Evolutionary conservation across 2,888 invertebrate genomes (phyloP).

Genomic region (Beris morrisii): DNA sequence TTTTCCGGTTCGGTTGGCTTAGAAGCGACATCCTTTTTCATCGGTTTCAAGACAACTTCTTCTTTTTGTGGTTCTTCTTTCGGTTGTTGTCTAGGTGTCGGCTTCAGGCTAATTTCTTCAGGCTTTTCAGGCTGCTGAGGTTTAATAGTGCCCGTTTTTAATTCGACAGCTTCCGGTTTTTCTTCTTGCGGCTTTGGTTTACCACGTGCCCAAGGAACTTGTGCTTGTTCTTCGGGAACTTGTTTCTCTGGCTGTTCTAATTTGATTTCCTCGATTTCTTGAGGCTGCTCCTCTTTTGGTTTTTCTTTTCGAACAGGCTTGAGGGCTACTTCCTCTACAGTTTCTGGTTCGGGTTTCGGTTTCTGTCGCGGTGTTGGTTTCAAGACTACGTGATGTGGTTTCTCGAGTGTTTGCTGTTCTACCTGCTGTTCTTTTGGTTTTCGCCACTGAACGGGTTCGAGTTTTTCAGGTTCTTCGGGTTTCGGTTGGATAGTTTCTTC

Average conservation of each 20-base stretch:
- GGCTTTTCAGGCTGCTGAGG: conserved; percentile 13
- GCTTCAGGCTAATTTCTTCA: conserved; percentile 6
- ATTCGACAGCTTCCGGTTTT: conserved; percentile 27
- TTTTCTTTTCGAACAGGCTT: conserved; percentile 42
- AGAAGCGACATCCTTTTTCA: conserved; percentile 40
- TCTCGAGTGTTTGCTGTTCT: conserved; percentile 40
- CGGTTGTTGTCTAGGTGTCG: neutral
- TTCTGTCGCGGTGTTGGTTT: conserved; percentile 42
- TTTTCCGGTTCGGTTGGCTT: conserved; percentile 10
- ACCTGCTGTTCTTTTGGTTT: conserved; percentile 39
- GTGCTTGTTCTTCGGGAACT: conserved; percentile 36
- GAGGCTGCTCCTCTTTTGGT: conserved; percentile 42
- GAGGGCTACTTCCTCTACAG: conserved; percentile 44
- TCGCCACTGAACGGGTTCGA: neutral
- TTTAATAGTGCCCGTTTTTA: conserved; percentile 11
- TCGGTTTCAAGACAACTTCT: conserved; percentile 38
- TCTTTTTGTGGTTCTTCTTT: conserved; percentile 1
- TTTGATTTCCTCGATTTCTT: conserved; percentile 36
- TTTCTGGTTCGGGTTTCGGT: conserved; percentile 41
- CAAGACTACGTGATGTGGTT: conserved; percentile 42
- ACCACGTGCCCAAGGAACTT: conserved; percentile 41
- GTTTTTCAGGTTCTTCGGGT: neutral
- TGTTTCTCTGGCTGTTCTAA: conserved; percentile 47
- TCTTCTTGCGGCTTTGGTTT: conserved; percentile 44
- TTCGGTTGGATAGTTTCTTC: conserved; percentile 28